These are phyloP conservation scores for Itoplectis maculator DNA, from an alignment of 2,888 invertebrate genomes.

Conservation along the genomic window DNA sequence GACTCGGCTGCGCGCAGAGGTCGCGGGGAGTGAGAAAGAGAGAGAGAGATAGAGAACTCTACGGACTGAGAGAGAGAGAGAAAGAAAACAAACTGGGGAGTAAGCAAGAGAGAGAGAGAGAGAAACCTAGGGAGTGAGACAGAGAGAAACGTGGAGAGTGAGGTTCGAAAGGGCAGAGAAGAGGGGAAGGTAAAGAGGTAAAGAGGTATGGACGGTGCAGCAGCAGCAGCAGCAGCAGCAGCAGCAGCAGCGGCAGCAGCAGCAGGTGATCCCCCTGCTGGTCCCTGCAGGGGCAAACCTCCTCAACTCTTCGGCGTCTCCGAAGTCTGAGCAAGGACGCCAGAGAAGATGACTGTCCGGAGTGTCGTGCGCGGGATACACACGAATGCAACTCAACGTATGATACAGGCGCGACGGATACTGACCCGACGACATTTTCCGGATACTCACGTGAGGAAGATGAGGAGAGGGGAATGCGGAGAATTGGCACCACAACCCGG, in stretches of 20 bases:
- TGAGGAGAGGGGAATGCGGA: conserved; percentile 53
- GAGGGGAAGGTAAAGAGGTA: conserved; percentile 36
- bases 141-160: too few relatives aligned
- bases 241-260: too few relatives aligned
- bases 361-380: conserved; percentile 47
- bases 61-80: too few relatives aligned
- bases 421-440: conserved; percentile 81
- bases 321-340: conserved; percentile 64
- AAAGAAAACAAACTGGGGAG: too few relatives aligned
- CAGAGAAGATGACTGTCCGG: conserved; percentile 36
- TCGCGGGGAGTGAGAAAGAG: background rate
- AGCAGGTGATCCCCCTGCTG: conserved; percentile 76
- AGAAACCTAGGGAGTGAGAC: too few relatives aligned
- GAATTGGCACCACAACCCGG: conserved; percentile 53
- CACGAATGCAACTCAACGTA: conserved; percentile 56
- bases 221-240: too few relatives aligned
- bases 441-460: conserved; percentile 69
- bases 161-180: too few relatives aligned
- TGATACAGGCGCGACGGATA: conserved; percentile 71
- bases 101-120: too few relatives aligned
- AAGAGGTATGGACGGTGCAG: conserved; percentile 34
- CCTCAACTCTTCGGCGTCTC: too few relatives aligned
- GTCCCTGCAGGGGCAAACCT: conserved; percentile 71
- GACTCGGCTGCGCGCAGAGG: conserved; percentile 25
- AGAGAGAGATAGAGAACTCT: too few relatives aligned